Evolutionary conservation across 2,888 invertebrate genomes (phyloP), one percentile per base, ranked within the genome.

Genomic region (Leptopterna dolabrata): DNA sequence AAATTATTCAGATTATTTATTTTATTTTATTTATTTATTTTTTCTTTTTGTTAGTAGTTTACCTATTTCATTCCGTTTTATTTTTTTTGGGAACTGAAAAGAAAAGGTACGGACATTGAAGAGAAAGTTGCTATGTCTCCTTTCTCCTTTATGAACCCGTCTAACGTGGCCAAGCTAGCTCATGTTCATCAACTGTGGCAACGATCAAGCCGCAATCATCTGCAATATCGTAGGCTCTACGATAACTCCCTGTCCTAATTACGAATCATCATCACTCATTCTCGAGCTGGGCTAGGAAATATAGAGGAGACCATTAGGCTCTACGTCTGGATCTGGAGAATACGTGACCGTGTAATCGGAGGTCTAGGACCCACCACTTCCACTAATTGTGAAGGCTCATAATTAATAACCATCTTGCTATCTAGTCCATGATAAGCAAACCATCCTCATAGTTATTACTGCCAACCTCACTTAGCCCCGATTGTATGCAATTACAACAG

Each of bases 261-360:
- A 63, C 63, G 24, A 63, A 63, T 63, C 63, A 63, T 24, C 63
- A 63, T 63, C 63, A 63, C 63, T 63, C 63, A 63, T 63, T 63
- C 24, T 63, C 24, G 63, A 19, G 63, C 24, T 24, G 63, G 24
- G 63, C 63, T 19, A 63, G 63, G 63, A 63, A 63, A 63, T 63
- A 63, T 63, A 63, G 63, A 63, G 63, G 63, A 63, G 24, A 24
- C 63, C 63, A 63, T 63, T 63, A 63, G 63, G 63, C 19, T 63
- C 19, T 24, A 63, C 63, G 63, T 63, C 63, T 63, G 55, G 55
- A n/a, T 63, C 63, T 63, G 36, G 36, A 63, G 78, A 78, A 78
- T 78, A 78, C 78, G 78, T 78, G 78, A 78, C 78, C 78, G 45
- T 45, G 78, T 78, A 78, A 78, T 78, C 78, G 78, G 78, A 78